These are phyloP conservation scores for Listrodromus nycthemerus DNA, from an alignment of 2,888 invertebrate genomes.

Conservation along the genomic window DNA sequence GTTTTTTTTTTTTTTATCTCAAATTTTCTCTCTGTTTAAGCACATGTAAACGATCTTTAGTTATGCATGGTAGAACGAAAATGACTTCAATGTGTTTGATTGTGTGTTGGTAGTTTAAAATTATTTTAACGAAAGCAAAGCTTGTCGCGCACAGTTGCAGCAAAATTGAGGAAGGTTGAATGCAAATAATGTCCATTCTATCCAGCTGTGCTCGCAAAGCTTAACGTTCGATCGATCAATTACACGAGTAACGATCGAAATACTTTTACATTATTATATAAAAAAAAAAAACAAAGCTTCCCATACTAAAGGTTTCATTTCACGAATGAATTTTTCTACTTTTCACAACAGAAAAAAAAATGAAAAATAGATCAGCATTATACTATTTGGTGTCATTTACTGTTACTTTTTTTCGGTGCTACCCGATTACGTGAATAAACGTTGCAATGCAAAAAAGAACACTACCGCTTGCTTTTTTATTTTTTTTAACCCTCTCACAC, in stretches of 20 bases:
- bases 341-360: background rate
- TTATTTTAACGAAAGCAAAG: constrained; percentile 40
- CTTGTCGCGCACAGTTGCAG: constrained; percentile 27
- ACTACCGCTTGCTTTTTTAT: constrained; percentile 78
- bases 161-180: background rate
- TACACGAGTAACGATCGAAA: background rate
- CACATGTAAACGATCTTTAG: constrained; percentile 39
- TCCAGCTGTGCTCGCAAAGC: constrained; percentile 26
- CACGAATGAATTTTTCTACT: constrained; percentile 31
- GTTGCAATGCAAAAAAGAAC: constrained; percentile 77
- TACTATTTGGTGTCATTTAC: constrained; percentile 43
- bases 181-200: constrained; percentile 1
- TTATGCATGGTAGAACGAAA: constrained; percentile 56
- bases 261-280: background rate
- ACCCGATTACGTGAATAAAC: constrained; percentile 80
- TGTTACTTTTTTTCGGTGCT: constrained; percentile 68
- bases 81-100: constrained; percentile 35
- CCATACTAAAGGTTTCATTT: constrained; percentile 11
- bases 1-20: constrained; percentile 9
- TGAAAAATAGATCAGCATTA: constrained; percentile 22
- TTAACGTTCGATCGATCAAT: constrained; percentile 11
- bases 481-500: constrained; percentile 79
- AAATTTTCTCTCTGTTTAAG: constrained; percentile 36
- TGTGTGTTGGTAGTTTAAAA: constrained; percentile 23
- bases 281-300: background rate